A percentile compares a stretch with the other conserved stretches of the same genome.
Conservation (phyloP, 1,140 invertebrate genomes). For the Potamilus streckersoni region DNA sequence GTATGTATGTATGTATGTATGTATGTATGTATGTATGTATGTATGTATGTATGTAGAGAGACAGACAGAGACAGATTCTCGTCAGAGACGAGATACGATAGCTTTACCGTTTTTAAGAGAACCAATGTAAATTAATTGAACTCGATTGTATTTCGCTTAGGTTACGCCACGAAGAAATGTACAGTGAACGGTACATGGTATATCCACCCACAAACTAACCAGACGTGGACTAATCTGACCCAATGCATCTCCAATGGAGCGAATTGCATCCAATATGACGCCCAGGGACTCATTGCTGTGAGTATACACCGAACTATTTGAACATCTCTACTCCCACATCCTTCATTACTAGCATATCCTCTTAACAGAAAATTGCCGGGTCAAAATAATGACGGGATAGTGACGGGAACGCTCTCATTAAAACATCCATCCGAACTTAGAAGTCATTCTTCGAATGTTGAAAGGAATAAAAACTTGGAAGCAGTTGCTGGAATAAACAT, state of each 20-base stretch:
- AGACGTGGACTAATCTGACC: constrained; percentile 73
- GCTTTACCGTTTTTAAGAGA: neutral
- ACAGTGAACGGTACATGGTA: constrained; percentile 73
- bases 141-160: constrained; percentile 59
- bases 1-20: no score
- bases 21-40: no score
- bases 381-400: no score
- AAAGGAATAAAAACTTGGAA: no score
- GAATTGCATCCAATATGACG: neutral
- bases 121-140: neutral
- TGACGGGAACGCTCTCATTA: no score
- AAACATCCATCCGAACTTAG: no score
- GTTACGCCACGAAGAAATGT: constrained; percentile 72
- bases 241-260: constrained; percentile 61
- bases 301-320: neutral
- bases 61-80: neutral
- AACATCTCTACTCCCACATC: no score
- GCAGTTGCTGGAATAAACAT: no score
- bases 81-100: neutral
- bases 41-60: no score
- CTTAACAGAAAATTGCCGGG: no score
- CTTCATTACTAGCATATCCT: no score
- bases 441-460: no score
- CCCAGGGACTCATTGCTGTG: constrained; percentile 23
- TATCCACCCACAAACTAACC: constrained; percentile 62